Evolutionary conservation across 2,113 vertebrate genomes (phyloP), one percentile per base, ranked within the genome.

Genomic region (Nothocercus julius): DNA sequence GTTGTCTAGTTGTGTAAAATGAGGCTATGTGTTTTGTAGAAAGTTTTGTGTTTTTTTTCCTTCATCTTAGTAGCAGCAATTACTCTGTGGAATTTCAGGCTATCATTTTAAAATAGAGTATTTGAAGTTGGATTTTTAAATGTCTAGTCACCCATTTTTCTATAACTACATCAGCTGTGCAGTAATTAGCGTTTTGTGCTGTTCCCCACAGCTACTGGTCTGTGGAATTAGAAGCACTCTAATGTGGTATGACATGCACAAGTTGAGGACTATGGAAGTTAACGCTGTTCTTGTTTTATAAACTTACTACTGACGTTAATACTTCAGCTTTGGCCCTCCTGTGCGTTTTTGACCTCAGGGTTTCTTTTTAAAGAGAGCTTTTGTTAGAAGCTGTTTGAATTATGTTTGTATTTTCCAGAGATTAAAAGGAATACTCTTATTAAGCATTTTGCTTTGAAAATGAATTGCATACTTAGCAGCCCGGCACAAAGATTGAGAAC

Each of bases 351-450:
- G 95, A 96, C 81, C 94, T 92, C 84, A 13, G 93, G 78, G 76
- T 94, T 96, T 97, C 95, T 95, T 95, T 96, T 93, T 95, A 97
- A 96, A 95, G 94, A 66, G 85, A 87, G 85, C 96, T 93, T 96
- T 97, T 97, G 92, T 96, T 94, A 88, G 80, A 72, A 97, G 92
- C 76, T 94, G 82, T 97, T 96, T 95, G 93, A 97, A 92, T 97
- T 96, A 95, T 94, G 93, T 94, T 96, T 95, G 91, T 94, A 89
- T 94, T 94, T 97, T 54, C 53, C 83, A 82, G 67, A 96, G 94
- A 94, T 96, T 86, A 96, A 97, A 96, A 96, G 83, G 58, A 94
- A 83, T 68, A 36, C 53, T 97, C 90, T 89, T 96, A 93, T 76
- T 89, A 94, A 84, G 85, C 69, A 40, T 96, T 97, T 96, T 93